Percentiles rank a stretch among this genome's conserved stretches.
phyloP scores from a whole-genome alignment of 64 coral and sea anemone genomes.

The Porites lutea region DNA sequence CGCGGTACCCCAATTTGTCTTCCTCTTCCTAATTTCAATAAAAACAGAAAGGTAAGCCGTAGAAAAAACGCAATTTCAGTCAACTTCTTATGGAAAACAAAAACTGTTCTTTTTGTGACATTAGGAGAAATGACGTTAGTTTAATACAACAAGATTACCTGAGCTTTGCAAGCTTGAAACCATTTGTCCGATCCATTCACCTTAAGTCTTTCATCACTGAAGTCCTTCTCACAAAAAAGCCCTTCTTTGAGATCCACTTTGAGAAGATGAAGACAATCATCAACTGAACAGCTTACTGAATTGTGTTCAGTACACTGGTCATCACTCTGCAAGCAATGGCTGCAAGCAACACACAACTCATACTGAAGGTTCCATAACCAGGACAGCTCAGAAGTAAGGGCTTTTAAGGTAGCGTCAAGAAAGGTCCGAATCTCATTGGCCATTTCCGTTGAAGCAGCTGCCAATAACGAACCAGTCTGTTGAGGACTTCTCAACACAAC shows the following conservation, averaged over 20 bases:
- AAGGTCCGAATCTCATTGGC: constrained; percentile 5
- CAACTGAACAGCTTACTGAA: background rate
- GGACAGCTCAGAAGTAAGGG: background rate
- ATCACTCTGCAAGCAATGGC: background rate
- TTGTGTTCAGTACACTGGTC: background rate
- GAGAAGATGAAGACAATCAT: constrained; percentile 57
- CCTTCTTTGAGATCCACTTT: background rate
- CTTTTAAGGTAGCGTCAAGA: constrained; percentile 20
- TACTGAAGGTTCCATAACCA: constrained; percentile 22
- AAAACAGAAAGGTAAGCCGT: too few relatives aligned
- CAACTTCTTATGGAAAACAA: too few relatives aligned
- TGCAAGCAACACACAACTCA: constrained; percentile 24
- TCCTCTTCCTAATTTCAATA: too few relatives aligned
- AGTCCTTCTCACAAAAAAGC: background rate
- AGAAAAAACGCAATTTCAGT: too few relatives aligned
- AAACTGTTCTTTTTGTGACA: too few relatives aligned
- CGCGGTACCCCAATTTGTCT: too few relatives aligned
- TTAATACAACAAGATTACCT: constrained; percentile 8
- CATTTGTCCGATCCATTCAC: constrained; percentile 5
- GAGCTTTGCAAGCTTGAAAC: background rate
- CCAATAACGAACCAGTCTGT: background rate
- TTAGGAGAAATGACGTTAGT: background rate
- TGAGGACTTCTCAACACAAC: background rate
- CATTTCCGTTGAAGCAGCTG: background rate
- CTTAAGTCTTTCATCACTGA: background rate